Evolutionary conservation across 2,113 vertebrate genomes (phyloP).

Genomic region (Pionites leucogaster): DNA sequence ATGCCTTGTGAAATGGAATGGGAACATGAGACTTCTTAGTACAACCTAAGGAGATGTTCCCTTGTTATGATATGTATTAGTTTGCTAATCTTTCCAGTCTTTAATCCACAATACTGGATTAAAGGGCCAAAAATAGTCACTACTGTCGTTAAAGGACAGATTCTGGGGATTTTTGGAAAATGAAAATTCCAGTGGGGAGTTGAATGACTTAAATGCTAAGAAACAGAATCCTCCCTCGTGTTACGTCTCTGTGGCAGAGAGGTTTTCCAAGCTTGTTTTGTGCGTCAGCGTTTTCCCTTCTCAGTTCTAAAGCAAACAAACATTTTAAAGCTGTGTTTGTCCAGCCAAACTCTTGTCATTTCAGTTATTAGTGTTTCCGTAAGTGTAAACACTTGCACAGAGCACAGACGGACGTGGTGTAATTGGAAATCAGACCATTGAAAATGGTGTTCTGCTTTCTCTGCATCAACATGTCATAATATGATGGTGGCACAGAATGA

Average conservation of each 20-base stretch:
- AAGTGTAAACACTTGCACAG: not conserved
- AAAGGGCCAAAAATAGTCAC: constrained; percentile 8
- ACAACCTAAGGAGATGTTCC: not conserved
- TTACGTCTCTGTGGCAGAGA: not conserved
- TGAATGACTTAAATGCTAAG: not conserved
- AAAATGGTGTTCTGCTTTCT: not conserved
- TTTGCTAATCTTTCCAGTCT: constrained; percentile 29
- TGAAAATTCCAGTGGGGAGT: not conserved
- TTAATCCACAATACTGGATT: not conserved
- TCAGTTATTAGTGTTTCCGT: not conserved
- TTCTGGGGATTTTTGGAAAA: not conserved
- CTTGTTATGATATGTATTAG: not conserved
- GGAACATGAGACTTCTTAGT: not conserved
- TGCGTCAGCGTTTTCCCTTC: not conserved
- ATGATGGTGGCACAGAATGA: not conserved
- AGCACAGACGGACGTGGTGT: not conserved
- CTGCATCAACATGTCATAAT: not conserved
- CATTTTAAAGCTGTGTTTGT: constrained; percentile 38
- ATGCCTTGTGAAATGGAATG: not conserved
- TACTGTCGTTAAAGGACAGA: not conserved
- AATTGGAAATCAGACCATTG: not conserved
- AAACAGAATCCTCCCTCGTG: not conserved
- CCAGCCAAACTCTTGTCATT: constrained; percentile 34
- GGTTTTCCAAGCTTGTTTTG: not conserved
- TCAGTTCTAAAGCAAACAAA: constrained; percentile 26